Evolutionary conservation across 64 coral and sea anemone genomes (phyloP), one percentile per base, ranked within the genome.

Genomic region (Trachythela sp.): DNA sequence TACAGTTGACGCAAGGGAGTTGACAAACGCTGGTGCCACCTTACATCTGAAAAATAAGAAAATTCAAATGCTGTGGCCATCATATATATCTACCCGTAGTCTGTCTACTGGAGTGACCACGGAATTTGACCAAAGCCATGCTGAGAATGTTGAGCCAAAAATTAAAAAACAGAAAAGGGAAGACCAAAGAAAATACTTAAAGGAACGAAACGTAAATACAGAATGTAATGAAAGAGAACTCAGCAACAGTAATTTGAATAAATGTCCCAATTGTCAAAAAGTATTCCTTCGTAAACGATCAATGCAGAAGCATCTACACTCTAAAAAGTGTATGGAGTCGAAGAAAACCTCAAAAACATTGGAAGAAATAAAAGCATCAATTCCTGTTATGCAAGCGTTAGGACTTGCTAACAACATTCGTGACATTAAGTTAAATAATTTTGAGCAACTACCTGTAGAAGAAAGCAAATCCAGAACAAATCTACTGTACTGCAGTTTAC

Each of bases 61-160:
- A 45, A 45, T 45, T 11, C 4, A 4, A 45, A 45, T 6, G 42
- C 11, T 45, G 42, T 45, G 42, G 42, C 42, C 42, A 6, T 4
- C 4, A 4, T 45, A 45, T 11, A 45, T 45, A 6, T 45, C 42
- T 11, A 45, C 4, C 4, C 42, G 4, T 45, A 6, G 42, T 11
- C 11, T 45, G 42, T 45, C 42, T 11, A 45, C 42, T 45, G 42
- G 42, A 45, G 42, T 45, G 4, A 6, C 42, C 11, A 6, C 42
- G 4, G 42, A 45, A 45, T 45, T 45, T 45, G 11, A 45, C 42
- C 4, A 45, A 45, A 11, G 4, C 42, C 42, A 45, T 4, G 42
- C 89, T 39, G 68, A 75, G 29, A 88, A 90, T 49, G 83, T 89
- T 84, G 88, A 84, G 39, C 89, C 48, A 36, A 76, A 90, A 90